phyloP scores from a whole-genome alignment of 37 sponge, comb jelly and placozoan species.

The Spongia lamella region DNA sequence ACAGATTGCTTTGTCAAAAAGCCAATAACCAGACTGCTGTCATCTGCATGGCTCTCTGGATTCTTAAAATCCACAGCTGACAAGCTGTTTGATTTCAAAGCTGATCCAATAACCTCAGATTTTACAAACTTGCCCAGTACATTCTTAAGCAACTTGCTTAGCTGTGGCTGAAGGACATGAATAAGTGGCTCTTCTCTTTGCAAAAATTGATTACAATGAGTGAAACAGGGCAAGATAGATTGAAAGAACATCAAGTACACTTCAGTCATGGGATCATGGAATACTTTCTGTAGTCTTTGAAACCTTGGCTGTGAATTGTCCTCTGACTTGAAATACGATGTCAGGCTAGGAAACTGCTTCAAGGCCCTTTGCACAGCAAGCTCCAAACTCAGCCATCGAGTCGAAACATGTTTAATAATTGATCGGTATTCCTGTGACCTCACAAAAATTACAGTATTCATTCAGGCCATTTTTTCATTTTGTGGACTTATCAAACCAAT shows the following conservation, averaged over 20 bases:
- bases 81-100: slow-evolving; percentile 10
- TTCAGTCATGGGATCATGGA: slow-evolving; percentile 13
- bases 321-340: slow-evolving; percentile 15
- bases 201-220: slow-evolving; percentile 20
- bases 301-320: slow-evolving; percentile 5
- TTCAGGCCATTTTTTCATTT: slow-evolving; percentile 23
- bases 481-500: slow-evolving; percentile 28
- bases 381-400: neutral
- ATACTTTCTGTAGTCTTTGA: neutral
- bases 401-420: neutral
- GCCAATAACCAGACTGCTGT: no score
- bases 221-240: slow-evolving; percentile 23
- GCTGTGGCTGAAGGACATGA: slow-evolving; percentile 22
- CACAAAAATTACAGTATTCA: neutral
- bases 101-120: slow-evolving; percentile 7
- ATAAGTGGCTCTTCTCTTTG: slow-evolving; percentile 41
- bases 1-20: no score
- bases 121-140: slow-evolving; percentile 36
- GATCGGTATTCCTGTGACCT: neutral
- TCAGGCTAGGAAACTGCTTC: neutral
- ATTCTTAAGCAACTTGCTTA: slow-evolving; percentile 20
- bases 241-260: slow-evolving; percentile 2
- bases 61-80: slow-evolving; percentile 18
- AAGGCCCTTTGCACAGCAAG: neutral
- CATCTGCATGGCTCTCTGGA: no score